Conservation (phyloP, 2,888 invertebrate species). For the Chrysolina americana region DNA sequence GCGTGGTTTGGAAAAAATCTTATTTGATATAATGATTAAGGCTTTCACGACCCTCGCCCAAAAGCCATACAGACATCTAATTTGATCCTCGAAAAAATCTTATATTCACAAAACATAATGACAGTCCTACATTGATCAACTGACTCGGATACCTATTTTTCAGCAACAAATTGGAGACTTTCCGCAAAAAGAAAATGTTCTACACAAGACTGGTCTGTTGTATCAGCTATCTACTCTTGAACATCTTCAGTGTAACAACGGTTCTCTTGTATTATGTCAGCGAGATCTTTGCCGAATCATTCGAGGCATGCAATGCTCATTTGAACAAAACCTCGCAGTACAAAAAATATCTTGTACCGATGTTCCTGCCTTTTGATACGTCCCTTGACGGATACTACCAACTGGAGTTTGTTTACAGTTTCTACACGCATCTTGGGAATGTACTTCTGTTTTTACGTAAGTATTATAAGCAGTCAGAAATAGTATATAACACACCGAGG, state of each 20-base stretch:
- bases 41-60: too few relatives aligned
- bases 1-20: too few relatives aligned
- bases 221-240: constrained; percentile 10
- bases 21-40: too few relatives aligned
- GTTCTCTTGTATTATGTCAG: neutral
- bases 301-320: constrained; percentile 38
- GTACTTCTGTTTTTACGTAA: constrained; percentile 36
- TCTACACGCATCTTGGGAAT: constrained; percentile 20
- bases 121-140: too few relatives aligned
- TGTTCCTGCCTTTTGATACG: constrained; percentile 48
- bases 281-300: constrained; percentile 27
- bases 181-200: constrained; percentile 31
- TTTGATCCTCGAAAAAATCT: too few relatives aligned
- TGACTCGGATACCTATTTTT: constrained; percentile 4
- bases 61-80: too few relatives aligned
- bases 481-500: too few relatives aligned
- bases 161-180: constrained; percentile 28
- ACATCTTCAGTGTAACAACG: neutral
- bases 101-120: too few relatives aligned
- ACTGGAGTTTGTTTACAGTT: constrained; percentile 27
- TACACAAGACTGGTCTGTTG: constrained; percentile 28
- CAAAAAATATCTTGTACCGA: constrained; percentile 32
- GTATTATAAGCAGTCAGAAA: neutral
- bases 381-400: constrained; percentile 45
- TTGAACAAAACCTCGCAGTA: constrained; percentile 45